Base-by-base conservation (phyloP, 1,140 invertebrate species). In the Goniozus legneri region DNA sequence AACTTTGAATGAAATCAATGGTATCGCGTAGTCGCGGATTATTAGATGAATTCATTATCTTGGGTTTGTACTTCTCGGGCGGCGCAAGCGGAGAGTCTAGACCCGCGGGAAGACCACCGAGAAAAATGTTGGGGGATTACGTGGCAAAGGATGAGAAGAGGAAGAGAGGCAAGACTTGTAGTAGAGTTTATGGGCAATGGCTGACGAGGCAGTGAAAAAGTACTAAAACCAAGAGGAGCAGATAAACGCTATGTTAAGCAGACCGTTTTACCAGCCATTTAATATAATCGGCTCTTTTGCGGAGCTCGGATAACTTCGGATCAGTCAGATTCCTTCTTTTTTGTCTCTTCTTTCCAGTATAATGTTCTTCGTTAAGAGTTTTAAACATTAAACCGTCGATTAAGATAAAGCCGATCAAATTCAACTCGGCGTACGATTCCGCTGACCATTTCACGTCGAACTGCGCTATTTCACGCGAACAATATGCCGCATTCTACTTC, bases 201-300 rank as follows among this genome's bases (percentile, higher is more conserved):
- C 67, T 75, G 70, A 75, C 70, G 71, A 73, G 71, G 72, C 67
- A 69, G 72, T 75, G 69, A 75, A 73, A 75, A 75, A 75, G 72
- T 72, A 75, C 56, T 75, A 75, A 73, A 75, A 73, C 65, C 62
- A 60, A 73, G 69, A 73, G 65, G 67, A 75, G 69, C 67, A 68
- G 71, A 73, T 73, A 73, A 73, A 73, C 70, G 71, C 64, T 73
- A 75, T 73, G 72, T 73, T 73, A 73, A 75, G 69, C 69, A 71
- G 71, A 71, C 68, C 67, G 64, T 75, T 73, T 75, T 71, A 72
- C 67, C 71, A 69, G 62, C 59, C 69, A 68, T 73, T 75, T 75
- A 73, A 73, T 75, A 75, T 75, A 75, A 75, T 75, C 71, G 71
- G 70, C 63, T 60, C 58, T 58, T 61, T 64, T 52, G 45, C 39